Evolutionary conservation across 2,797 vertebrate species (phyloP).

Genomic region (Carcharodon carcharias): DNA sequence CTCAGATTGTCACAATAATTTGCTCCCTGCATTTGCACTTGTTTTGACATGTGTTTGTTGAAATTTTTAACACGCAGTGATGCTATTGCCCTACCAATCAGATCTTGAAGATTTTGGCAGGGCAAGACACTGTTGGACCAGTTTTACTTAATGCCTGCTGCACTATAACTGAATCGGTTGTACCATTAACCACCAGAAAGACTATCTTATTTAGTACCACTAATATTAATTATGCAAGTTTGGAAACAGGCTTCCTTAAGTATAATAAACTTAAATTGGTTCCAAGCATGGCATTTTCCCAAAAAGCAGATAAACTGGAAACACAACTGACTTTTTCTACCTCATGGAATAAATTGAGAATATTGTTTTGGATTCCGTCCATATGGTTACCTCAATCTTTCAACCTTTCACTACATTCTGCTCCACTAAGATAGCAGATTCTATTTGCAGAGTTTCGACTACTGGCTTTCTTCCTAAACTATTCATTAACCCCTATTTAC

Average conservation of each 20-base stretch:
- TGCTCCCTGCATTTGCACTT: not conserved
- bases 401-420: not conserved
- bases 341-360: not conserved
- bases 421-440: not conserved
- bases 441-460: not conserved
- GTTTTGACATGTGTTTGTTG: not conserved
- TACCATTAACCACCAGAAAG: not conserved
- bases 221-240: not conserved
- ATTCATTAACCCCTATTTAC: not conserved
- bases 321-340: not conserved
- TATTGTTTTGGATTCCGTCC: not conserved
- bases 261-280: not conserved
- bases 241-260: not conserved
- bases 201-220: not conserved
- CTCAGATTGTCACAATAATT: not conserved
- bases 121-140: not conserved
- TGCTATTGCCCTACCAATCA: not conserved
- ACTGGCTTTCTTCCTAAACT: not conserved
- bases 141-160: not conserved
- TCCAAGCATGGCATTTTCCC: not conserved
- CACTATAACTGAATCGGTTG: not conserved
- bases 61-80: not conserved
- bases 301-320: not conserved
- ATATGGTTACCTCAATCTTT: not conserved
- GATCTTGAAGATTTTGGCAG: not conserved